Evolutionary conservation across 2,888 invertebrate genomes (phyloP), one percentile per base, ranked within the genome.

Genomic region (Anodontia alba): DNA sequence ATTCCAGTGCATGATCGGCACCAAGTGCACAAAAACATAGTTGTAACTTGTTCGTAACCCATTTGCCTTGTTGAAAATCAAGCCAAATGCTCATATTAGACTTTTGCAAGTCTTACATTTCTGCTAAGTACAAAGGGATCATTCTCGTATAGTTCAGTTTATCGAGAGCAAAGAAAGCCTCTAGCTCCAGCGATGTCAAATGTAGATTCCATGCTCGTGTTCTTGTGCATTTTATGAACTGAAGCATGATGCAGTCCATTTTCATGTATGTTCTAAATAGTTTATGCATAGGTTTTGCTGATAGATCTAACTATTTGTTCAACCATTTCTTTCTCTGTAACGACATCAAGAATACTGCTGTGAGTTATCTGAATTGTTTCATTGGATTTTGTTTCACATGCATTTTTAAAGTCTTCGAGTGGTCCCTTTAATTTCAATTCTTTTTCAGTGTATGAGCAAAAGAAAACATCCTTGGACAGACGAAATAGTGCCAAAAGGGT

Each of bases 21-120:
- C 76, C 69, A 10, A 76, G 31, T 33, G 76, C 76, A 76, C 76
- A 76, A 57, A 76, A 73, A 15, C 62, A 62, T 17, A 76, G 26
- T 8, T 5, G 15, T 12, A 36, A 54, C 23, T 76, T 71, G 43
- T 76, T 76, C 17, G 70, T 57, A 1, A 71, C 62, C 57, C 42
- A 76, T 26, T 76, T 70, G n/a, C 57, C 76, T 20, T 20, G 26
- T 17, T 12, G 12, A 54, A 76, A 69, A 46, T 76, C 70, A 2
- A 15, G 8, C 57, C 66, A 71, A 17, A 70, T 51, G 3, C 42
- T 20, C 2, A 57, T 38, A 33, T 76, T 38, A 5, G 46, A 15
- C 7, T 33, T 54, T 70, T 69, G 3, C 2, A 70, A 20, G 2
- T 42, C 29, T 31, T 17, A 17, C 70, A 76, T 76, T 54, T 76